Evolutionary conservation across 2,888 invertebrate genomes (phyloP), one percentile per base, ranked within the genome.

Genomic region (Perdita meconis): DNA sequence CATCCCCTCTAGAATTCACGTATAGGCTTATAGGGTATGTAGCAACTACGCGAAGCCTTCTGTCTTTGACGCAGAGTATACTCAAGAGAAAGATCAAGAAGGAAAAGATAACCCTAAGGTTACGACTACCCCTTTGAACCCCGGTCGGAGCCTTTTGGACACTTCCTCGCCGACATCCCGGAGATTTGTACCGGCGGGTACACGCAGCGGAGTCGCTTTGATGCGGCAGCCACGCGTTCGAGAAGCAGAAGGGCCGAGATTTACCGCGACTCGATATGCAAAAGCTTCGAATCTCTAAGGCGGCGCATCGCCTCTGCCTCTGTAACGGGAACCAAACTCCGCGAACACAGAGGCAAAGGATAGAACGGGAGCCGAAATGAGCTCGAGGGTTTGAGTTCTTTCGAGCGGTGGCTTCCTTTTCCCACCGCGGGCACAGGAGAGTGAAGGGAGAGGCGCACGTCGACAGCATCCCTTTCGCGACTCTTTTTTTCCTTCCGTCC

Each of bases 251-350:
- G 63, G 67, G 44, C 64, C 56, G 61, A 60, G 74, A 80, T 80
- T 81, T 76, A 81, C 66, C 50, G 56, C 69, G 66, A 67, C 60
- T 76, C 80, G 84, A 84, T 84, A 82, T 64, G 82, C 65, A 81
- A 81, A 78, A 60, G 78, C 64, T 60, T 69, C 75, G 84, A 69
- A 81, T 73, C 75, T 76, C 71, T n/a, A 56, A 30, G 51, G 38
- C 80, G 47, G 42, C 3, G 64, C 38, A 63, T 68, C 59, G 60
- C n/a, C n/a, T 60, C 44, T 34, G 47, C 55, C 55, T 65, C 78
- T 50, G 53, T 57, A 68, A 59, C 59, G 8, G 16, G 40, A 53
- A 42, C 50, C 51, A 26, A 42, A 30, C 80, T 60, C 40, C 12
- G 36, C 36, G 44, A 24, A 53, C n/a, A 26, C 50, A 55, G 36